Evolutionary conservation across 2,797 vertebrate genomes (phyloP), one percentile per base, ranked within the genome.

Genomic region (Odontamblyopus rebecca): DNA sequence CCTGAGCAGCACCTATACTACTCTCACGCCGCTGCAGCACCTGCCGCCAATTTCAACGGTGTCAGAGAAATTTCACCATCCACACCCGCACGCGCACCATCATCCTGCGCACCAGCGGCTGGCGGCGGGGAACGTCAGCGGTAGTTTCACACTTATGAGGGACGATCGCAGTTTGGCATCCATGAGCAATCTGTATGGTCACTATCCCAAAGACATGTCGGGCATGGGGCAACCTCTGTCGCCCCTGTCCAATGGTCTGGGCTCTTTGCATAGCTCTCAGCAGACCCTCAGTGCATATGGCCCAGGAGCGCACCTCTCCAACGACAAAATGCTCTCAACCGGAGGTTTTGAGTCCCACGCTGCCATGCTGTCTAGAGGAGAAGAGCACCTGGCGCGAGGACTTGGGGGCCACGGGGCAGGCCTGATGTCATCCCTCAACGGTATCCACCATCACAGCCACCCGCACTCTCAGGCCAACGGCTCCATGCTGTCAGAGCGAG

Each of bases 151-250:
- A 80, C 94, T 98, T 74, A 96, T 98, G 96, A 94, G 97, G 44
- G 97, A 98, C 83, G 97, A 98, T 81, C 88, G 96, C 65, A 95
- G 95, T 70, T 92, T 98, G 68, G 95, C 97, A 71, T 97, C 97
- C 56, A 96, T 98, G 96, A 93, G 96, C 75, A 97, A 96, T 87
- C 93, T 98, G 69, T 98, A 98, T 75, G 94, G 96, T 84, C 97
- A 97, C 92, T 99, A 98, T 71, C 95, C 96, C 75, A 98, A 98
- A 93, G 97, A 98, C 88, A 95, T 97, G 94, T 94, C 95, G 50
- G 92, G 95, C 76, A 97, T 98, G 96, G 96, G 95, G 12, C 97
- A 96, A 80, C 90, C 96, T 12, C 93, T 98, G 44, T 97, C 96
- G 18, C 96, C 96, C 9, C 94, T 98, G 62, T 94, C 96, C 83